phyloP scores from a whole-genome alignment of 2,888 invertebrate species.

The Eupithecia pulchellata region DNA sequence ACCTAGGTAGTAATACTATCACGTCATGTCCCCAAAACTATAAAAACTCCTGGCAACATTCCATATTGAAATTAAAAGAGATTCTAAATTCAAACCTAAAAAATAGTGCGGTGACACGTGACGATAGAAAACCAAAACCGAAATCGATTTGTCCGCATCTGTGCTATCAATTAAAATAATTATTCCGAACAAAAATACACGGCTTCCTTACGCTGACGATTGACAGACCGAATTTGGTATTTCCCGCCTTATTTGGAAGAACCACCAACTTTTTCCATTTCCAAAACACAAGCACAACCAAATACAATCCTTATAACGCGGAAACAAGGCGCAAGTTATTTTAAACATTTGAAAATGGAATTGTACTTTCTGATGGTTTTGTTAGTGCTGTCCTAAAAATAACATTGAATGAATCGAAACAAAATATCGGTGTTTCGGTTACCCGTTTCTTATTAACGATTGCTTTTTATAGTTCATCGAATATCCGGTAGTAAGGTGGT shows the following conservation, averaged over 20 bases:
- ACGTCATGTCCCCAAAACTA: neutral
- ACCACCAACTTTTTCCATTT: constrained; percentile 41
- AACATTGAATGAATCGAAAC: constrained; percentile 64
- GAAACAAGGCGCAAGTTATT: constrained; percentile 23
- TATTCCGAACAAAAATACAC: constrained; percentile 78
- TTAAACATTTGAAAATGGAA: constrained; percentile 16
- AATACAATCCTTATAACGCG: constrained; percentile 43
- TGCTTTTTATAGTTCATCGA: constrained; percentile 50
- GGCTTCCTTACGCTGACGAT: constrained; percentile 73
- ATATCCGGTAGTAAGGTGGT: constrained; percentile 47
- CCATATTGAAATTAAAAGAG: constrained; percentile 37
- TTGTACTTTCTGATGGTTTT: constrained; percentile 55
- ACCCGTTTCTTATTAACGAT: constrained; percentile 52
- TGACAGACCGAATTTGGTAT: constrained; percentile 72
- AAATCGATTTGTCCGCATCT: constrained; percentile 56
- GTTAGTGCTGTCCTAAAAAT: constrained; percentile 73
- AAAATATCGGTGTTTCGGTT: constrained; percentile 58
- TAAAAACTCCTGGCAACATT: constrained; percentile 28
- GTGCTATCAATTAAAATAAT: constrained; percentile 83
- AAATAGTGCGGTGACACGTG: constrained; percentile 52
- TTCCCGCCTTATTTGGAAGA: constrained; percentile 66
- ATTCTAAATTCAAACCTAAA: constrained; percentile 39
- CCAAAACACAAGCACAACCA: constrained; percentile 19
- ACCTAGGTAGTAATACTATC: neutral
- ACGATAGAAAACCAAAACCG: constrained; percentile 50